Base-by-base conservation (phyloP, 2,797 vertebrate species). In the Sebastes minor region DNA sequence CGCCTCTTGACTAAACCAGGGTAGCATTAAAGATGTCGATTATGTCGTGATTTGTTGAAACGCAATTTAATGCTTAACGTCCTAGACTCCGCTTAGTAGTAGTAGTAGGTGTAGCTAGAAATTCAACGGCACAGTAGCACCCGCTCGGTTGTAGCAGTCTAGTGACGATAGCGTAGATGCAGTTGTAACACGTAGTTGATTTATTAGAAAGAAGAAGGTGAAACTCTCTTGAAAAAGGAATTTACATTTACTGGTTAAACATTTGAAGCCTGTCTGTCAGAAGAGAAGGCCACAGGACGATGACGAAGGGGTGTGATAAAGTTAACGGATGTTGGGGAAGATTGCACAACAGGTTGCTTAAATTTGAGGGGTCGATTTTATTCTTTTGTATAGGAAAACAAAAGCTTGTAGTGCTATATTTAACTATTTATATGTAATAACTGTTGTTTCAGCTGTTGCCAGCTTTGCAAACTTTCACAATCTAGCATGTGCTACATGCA, bases 401-500 rank as follows among this genome's bases (percentile, higher is more conserved):
- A 71, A 78, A 52, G 63, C 42, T 81, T 46, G 16, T 71, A 52
- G 60, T 83, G 53, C 72, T 86, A 35, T 69, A 56, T 89, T 70
- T 70, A 80, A 67, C 78, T 82, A 64, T 87, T 78, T 87, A 46
- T 81, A 28, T 75, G 66, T 85, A 20, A 81, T 85, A 20, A 81
- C 52, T 42, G 27, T 67, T 81, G 16, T 88, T 76, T 83, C 56
- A 75, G 30, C 70, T 69, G 72, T 78, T 78, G 74, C 82, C 80
- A 67, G 80, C 76, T 86, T 78, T 72, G 78, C 80, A 88, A 81
- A 59, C 66, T 42, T 81, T 84, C 22, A 52, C 32, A 83, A 72
- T 42, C 80, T 55, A 78, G 89, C 85, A 85, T 88, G 90, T 82
- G 78, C 86, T 88, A 84, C 90, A 85, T 88, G 93, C 89, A 94